These are phyloP conservation scores for Punctoribates punctum DNA, from an alignment of 2,888 invertebrate species.

Conservation along the genomic window DNA sequence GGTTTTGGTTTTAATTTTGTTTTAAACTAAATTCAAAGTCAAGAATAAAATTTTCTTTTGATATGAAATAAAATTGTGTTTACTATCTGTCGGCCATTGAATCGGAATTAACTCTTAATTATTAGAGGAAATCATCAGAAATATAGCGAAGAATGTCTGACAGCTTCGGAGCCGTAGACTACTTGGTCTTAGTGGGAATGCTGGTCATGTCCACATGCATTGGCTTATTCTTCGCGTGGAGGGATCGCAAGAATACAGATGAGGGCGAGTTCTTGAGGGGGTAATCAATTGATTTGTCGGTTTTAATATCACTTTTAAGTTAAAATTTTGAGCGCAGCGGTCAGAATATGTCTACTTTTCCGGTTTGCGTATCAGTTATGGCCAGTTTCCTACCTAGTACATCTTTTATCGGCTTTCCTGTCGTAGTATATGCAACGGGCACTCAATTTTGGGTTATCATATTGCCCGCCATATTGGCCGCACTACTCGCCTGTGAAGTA, in stretches of 20 bases:
- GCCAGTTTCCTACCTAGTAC: slow-evolving; percentile 53
- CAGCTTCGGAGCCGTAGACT: slow-evolving; percentile 48
- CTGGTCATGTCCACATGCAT: slow-evolving; percentile 52
- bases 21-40: no score
- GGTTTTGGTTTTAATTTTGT: no score
- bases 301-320: no score
- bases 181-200: slow-evolving; percentile 51
- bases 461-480: slow-evolving; percentile 49
- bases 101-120: not conserved
- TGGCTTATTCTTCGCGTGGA: slow-evolving; percentile 57
- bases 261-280: slow-evolving; percentile 54
- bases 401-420: slow-evolving; percentile 52
- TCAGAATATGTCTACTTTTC: slow-evolving; percentile 52
- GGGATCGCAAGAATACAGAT: slow-evolving; percentile 58
- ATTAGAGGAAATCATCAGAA: not conserved
- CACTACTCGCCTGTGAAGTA: slow-evolving; percentile 50
- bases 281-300: not conserved
- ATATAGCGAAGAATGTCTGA: slow-evolving; percentile 5
- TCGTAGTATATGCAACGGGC: slow-evolving; percentile 51
- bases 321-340: slow-evolving; percentile 42
- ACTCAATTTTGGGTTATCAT: slow-evolving; percentile 48
- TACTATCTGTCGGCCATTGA: not conserved
- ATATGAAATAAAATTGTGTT: no score
- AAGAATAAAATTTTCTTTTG: no score
- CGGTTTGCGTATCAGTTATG: slow-evolving; percentile 53